These are phyloP conservation scores for Gambusia yucatana DNA, from an alignment of 2,797 vertebrate genomes.

Conservation along the genomic window DNA sequence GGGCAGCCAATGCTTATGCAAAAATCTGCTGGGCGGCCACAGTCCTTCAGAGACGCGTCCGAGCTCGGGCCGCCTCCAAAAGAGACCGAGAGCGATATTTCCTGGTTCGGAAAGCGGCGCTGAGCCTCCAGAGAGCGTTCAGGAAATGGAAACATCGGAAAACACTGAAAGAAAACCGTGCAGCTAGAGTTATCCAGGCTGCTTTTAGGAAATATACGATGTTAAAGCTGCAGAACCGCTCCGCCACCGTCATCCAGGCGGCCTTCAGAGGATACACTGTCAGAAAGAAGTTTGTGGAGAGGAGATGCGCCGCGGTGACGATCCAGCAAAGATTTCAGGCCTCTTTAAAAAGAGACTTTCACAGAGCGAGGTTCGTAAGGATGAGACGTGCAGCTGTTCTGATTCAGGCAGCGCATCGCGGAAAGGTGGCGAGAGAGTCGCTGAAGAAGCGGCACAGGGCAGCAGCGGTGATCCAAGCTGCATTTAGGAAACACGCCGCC, in stretches of 20 bases:
- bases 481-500: conserved; percentile 77
- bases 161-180: conserved; percentile 66
- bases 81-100: conserved; percentile 70
- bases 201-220: conserved; percentile 74
- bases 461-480: conserved; percentile 83
- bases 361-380: conserved; percentile 73
- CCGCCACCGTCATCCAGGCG: conserved; percentile 86
- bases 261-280: conserved; percentile 79
- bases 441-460: conserved; percentile 70
- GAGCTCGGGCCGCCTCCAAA: conserved; percentile 69
- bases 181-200: conserved; percentile 81
- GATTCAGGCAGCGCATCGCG: conserved; percentile 85
- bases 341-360: conserved; percentile 40
- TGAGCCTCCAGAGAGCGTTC: conserved; percentile 82
- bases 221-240: conserved; percentile 64
- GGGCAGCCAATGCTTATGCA: conserved; percentile 73
- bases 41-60: conserved; percentile 81
- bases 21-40: conserved; percentile 71
- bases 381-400: conserved; percentile 74
- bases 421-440: conserved; percentile 76
- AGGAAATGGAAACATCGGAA: conserved; percentile 80
- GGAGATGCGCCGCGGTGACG: conserved; percentile 66
- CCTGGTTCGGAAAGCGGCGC: conserved; percentile 66
- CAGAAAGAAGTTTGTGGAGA: conserved; percentile 62
- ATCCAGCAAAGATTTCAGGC: conserved; percentile 89